These are phyloP conservation scores for Periparus ater DNA, from an alignment of 2,797 vertebrate species.

Conservation along the genomic window DNA sequence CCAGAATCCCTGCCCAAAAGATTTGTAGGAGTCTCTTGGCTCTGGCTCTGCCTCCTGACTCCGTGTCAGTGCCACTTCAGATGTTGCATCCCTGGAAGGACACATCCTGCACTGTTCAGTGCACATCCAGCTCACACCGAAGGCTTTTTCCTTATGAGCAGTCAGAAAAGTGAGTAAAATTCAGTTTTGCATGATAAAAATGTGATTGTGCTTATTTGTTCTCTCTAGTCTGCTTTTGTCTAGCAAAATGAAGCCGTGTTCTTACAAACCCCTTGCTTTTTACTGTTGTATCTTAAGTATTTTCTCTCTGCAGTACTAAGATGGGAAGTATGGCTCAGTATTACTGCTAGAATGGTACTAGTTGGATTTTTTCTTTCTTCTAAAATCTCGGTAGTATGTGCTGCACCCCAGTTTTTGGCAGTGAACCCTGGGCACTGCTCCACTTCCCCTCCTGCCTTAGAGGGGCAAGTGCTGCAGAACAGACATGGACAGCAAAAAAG, in stretches of 20 bases:
- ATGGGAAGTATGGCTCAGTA: neutral
- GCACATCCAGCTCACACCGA: neutral
- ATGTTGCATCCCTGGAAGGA: neutral
- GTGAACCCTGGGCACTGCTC: neutral
- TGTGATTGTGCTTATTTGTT: neutral
- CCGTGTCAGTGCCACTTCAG: neutral
- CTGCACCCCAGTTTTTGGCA: neutral
- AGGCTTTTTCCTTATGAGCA: neutral
- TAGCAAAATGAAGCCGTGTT: neutral
- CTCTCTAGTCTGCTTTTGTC: neutral
- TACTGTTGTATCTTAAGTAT: neutral
- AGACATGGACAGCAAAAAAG: neutral
- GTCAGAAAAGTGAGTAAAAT: neutral
- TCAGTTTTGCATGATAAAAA: neutral
- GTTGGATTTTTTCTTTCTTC: too few relatives aligned
- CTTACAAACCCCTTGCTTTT: neutral
- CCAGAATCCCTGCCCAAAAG: neutral
- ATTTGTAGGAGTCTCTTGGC: neutral
- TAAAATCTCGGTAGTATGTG: neutral
- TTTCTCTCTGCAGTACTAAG: neutral
- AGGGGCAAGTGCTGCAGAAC: conserved; percentile 76
- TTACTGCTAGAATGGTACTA: neutral
- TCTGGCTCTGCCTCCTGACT: neutral
- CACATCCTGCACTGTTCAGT: neutral
- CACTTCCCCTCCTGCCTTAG: conserved; percentile 72